Evolutionary conservation across 2,113 vertebrate genomes (phyloP).

Genomic region (Dromiciops gliroides): DNA sequence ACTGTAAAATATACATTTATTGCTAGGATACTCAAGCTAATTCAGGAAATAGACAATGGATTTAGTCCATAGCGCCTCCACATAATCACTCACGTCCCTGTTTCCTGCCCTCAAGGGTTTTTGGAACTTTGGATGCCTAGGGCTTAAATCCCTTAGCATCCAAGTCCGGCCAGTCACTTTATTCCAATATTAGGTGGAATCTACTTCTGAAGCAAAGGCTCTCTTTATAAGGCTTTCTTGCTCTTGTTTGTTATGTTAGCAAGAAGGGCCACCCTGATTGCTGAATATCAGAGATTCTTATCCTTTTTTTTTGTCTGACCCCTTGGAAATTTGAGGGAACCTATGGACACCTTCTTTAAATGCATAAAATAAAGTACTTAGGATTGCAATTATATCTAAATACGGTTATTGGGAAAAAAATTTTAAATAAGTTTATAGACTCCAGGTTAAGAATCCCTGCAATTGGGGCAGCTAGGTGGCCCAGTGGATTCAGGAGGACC

Average conservation of each 20-base stretch:
- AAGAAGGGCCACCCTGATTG: neutral
- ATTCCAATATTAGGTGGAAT: neutral
- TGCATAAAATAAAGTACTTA: neutral
- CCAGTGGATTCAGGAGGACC: no score
- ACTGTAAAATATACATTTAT: neutral
- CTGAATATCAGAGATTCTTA: neutral
- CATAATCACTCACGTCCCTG: neutral
- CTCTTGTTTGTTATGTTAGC: neutral
- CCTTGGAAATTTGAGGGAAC: neutral
- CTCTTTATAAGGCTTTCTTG: neutral
- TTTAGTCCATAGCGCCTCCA: neutral
- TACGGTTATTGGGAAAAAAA: neutral
- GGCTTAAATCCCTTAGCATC: neutral
- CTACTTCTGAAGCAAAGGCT: neutral
- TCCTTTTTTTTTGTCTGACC: neutral
- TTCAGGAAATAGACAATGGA: neutral
- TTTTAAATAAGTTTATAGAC: neutral
- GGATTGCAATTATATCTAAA: neutral
- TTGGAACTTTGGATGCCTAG: neutral
- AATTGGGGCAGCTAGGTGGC: no score
- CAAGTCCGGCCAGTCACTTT: neutral
- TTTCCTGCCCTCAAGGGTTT: neutral
- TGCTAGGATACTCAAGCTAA: neutral
- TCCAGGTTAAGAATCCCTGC: neutral
- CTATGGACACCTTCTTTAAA: neutral